Evolutionary conservation across 2,888 invertebrate species (phyloP).

Genomic region (Chrysina gloriosa): DNA sequence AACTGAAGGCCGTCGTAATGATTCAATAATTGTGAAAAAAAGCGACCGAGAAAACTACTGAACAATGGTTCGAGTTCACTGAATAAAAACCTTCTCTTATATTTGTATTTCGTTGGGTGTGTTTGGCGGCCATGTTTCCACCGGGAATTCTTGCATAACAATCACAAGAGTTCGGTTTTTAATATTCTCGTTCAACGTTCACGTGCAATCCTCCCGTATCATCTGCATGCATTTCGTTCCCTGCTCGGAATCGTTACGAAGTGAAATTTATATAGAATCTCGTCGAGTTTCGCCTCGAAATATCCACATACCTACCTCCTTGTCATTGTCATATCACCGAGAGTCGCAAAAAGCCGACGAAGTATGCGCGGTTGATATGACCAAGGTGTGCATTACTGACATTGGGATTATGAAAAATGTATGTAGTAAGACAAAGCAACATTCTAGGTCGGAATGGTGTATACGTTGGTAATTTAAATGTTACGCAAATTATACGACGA

Average conservation of each 20-base stretch:
- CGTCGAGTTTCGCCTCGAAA: background rate
- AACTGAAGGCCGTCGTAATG: constrained; percentile 9
- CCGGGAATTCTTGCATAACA: constrained; percentile 24
- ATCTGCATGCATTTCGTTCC: constrained; percentile 22
- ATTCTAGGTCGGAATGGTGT: background rate
- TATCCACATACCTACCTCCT: background rate
- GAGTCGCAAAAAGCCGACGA: background rate
- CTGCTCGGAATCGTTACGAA: background rate
- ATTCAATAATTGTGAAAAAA: constrained; percentile 3
- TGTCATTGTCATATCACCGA: background rate
- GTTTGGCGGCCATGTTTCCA: constrained; percentile 21
- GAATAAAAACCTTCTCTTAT: constrained; percentile 15
- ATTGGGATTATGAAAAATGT: constrained; percentile 6
- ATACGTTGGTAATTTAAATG: background rate
- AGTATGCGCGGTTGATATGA: background rate
- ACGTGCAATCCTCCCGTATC: constrained; percentile 9
- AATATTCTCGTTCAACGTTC: constrained; percentile 9
- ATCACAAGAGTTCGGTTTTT: constrained; percentile 15
- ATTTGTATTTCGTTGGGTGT: constrained; percentile 10
- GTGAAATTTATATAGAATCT: constrained; percentile 2
- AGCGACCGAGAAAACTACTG: constrained; percentile 14
- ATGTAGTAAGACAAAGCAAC: background rate
- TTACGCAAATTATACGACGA: too few species aligned
- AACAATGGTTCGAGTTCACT: constrained; percentile 19
- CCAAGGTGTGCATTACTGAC: constrained; percentile 16